Conservation (phyloP, 2,888 invertebrate species). For the Stenurella melanura region DNA sequence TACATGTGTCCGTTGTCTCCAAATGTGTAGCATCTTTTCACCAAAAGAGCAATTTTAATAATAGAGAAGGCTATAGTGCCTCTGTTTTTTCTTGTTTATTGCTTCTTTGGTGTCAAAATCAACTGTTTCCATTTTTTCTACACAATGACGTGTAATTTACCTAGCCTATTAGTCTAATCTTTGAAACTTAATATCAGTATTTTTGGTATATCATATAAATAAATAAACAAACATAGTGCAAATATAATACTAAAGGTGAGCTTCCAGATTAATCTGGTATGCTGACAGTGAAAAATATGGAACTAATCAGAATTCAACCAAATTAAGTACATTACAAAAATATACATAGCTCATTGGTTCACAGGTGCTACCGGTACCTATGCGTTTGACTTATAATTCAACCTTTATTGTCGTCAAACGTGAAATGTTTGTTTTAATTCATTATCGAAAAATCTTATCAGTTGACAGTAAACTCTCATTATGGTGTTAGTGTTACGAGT, state of each 20-base stretch:
- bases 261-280: not conserved
- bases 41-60: too few species aligned
- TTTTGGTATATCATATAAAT: not conserved
- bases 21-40: too few species aligned
- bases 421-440: not conserved
- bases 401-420: not conserved
- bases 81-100: too few species aligned
- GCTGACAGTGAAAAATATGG: not conserved
- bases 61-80: too few species aligned
- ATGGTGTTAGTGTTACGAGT: not conserved
- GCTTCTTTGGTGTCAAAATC: too few species aligned
- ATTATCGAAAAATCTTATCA: constrained; percentile 15
- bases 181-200: not conserved
- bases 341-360: not conserved
- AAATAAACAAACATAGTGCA: not conserved
- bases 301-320: not conserved
- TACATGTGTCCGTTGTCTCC: too few species aligned
- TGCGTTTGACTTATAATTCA: not conserved
- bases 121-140: too few species aligned
- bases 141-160: too few species aligned
- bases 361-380: not conserved
- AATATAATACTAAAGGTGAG: not conserved
- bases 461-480: constrained; percentile 2
- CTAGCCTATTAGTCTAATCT: not conserved
- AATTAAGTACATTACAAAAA: not conserved